These are phyloP conservation scores for Larimichthys crocea DNA, from an alignment of 2,113 vertebrate species.

Conservation along the genomic window DNA sequence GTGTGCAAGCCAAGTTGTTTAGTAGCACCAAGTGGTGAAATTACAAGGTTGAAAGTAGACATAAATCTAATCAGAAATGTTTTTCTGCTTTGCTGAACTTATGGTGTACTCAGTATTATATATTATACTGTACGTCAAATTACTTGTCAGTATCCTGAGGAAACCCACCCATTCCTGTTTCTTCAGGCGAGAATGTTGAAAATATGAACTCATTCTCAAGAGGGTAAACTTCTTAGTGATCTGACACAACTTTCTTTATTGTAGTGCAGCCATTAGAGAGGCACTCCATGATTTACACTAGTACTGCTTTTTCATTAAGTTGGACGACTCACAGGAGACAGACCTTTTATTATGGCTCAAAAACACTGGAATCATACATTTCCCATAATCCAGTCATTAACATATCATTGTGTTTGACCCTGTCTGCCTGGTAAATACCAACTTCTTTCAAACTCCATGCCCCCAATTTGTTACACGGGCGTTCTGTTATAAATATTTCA, in stretches of 20 bases:
- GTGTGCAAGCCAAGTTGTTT: conserved; percentile 11
- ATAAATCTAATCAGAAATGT: background rate
- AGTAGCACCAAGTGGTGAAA: background rate
- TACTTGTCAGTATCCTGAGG: too few relatives aligned
- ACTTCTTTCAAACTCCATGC: background rate
- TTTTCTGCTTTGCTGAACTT: background rate
- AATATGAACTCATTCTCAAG: background rate
- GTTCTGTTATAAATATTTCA: background rate
- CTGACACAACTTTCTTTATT: background rate
- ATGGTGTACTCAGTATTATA: background rate
- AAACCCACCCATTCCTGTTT: background rate
- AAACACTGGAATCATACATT: background rate
- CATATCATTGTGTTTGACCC: background rate
- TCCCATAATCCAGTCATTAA: background rate
- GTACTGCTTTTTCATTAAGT: background rate
- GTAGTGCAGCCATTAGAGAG: background rate
- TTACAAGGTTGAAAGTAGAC: conserved; percentile 1
- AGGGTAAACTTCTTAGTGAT: background rate
- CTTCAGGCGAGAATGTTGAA: background rate
- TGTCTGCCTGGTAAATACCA: background rate
- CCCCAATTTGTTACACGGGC: background rate
- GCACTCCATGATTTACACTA: background rate
- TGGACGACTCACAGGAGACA: too few relatives aligned
- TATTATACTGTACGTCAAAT: too few relatives aligned
- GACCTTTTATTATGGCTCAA: background rate